Percentiles rank a stretch among this genome's conserved stretches.
phyloP scores from a whole-genome alignment of 2,797 vertebrate species.

The Myripristis murdjan region DNA sequence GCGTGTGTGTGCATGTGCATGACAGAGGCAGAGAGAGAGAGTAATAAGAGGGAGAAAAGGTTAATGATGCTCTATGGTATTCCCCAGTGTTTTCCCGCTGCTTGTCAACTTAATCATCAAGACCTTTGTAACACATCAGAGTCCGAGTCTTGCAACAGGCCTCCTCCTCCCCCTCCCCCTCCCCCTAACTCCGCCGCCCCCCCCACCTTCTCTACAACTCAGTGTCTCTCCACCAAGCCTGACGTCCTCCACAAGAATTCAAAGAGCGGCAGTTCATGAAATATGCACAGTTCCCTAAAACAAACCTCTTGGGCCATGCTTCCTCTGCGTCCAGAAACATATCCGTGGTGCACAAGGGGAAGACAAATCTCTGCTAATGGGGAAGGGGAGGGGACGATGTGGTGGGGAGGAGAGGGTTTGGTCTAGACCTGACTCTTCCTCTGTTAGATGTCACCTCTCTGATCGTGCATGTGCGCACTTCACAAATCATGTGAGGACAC shows the following conservation, averaged over 20 bases:
- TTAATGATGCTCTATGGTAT: slow-evolving; percentile 65
- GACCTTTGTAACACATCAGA: slow-evolving; percentile 65
- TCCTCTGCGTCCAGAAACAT: slow-evolving; percentile 62
- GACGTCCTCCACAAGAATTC: slow-evolving; percentile 56
- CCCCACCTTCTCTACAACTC: slow-evolving; percentile 25
- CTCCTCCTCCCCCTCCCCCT: slow-evolving; percentile 13
- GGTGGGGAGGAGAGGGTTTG: slow-evolving; percentile 17
- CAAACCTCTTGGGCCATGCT: slow-evolving; percentile 66
- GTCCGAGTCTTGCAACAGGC: slow-evolving; percentile 50
- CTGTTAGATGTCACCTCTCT: slow-evolving; percentile 31
- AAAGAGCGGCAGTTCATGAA: slow-evolving; percentile 76
- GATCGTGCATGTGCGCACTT: slow-evolving; percentile 24
- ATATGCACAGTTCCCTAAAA: slow-evolving; percentile 77
- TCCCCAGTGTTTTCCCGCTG: slow-evolving; percentile 60
- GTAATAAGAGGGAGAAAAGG: slow-evolving; percentile 64
- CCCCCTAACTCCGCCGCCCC: no score
- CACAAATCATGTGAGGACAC: slow-evolving; percentile 9
- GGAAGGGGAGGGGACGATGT: slow-evolving; percentile 36
- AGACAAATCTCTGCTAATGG: slow-evolving; percentile 69
- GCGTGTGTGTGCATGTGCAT: background rate
- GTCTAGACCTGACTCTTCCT: slow-evolving; percentile 50
- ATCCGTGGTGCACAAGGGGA: slow-evolving; percentile 42
- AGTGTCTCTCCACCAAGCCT: slow-evolving; percentile 24
- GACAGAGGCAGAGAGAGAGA: slow-evolving; percentile 18
- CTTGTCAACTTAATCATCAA: slow-evolving; percentile 71